A percentile compares a stretch with the other conserved stretches of the same genome.
Evolutionary conservation across 2,888 invertebrate genomes (phyloP).

Genomic region (Pterobdella sp.): DNA sequence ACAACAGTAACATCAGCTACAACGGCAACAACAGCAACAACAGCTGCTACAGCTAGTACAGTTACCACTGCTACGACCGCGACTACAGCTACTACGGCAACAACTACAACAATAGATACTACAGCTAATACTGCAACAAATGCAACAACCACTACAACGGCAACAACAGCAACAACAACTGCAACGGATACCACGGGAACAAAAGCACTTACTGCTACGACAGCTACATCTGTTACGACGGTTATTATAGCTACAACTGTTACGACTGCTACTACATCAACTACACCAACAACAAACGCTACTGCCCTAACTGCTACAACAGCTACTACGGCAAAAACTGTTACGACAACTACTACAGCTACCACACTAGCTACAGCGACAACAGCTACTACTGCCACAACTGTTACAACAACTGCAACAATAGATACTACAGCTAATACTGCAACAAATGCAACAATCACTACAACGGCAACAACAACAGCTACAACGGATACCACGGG

Average conservation of each 20-base stretch:
- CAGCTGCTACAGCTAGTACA: not conserved
- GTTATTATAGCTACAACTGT: not conserved
- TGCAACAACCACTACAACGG: not conserved
- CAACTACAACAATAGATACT: not conserved
- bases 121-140: not conserved
- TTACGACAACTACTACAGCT: not conserved
- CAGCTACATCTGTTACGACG: not conserved
- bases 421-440: not conserved
- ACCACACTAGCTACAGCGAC: not conserved
- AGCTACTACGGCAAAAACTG: conserved; percentile 4
- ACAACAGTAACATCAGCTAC: not conserved
- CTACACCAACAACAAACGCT: not conserved
- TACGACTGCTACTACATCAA: not conserved
- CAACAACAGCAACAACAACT: not conserved
- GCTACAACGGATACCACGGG: not conserved
- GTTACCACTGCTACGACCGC: not conserved
- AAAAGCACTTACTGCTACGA: not conserved
- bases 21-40: not conserved
- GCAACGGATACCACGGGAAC: not conserved
- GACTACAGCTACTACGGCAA: not conserved
- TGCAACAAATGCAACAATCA: not conserved
- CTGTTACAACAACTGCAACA: not conserved
- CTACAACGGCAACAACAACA: not conserved
- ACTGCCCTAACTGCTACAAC: not conserved
- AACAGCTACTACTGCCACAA: not conserved